These are phyloP conservation scores for Palloptera scutellata DNA, from an alignment of 2,888 invertebrate species.

Conservation along the genomic window DNA sequence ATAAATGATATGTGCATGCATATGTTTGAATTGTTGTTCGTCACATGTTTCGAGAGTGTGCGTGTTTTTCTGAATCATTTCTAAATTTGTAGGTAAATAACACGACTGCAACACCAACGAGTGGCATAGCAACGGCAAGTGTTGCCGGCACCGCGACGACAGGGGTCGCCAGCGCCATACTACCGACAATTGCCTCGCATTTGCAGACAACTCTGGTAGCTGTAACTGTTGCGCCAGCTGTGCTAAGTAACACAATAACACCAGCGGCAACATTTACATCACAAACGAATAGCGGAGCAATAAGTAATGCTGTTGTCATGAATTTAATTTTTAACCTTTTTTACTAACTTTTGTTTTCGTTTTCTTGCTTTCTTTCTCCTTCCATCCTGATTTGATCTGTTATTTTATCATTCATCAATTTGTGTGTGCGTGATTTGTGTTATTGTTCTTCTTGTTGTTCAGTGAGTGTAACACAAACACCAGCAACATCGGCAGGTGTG, in stretches of 20 bases:
- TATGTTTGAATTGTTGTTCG: constrained; percentile 9
- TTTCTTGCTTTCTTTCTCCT: constrained; percentile 28
- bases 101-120: constrained; percentile 40
- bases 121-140: constrained; percentile 36
- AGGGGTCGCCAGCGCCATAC: constrained; percentile 46
- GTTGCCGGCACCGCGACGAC: constrained; percentile 50
- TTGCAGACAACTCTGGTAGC: constrained; percentile 44
- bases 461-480: constrained; percentile 44
- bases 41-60: no score
- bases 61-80: constrained; percentile 21
- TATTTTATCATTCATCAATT: constrained; percentile 29
- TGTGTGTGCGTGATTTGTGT: constrained; percentile 21
- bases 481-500: constrained; percentile 27
- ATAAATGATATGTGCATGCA: not conserved
- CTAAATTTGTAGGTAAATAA: constrained; percentile 51
- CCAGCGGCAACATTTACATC: constrained; percentile 27
- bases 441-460: constrained; percentile 5
- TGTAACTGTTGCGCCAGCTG: constrained; percentile 35
- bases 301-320: constrained; percentile 31
- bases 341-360: constrained; percentile 34
- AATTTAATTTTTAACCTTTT: constrained; percentile 14
- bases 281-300: constrained; percentile 33
- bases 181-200: constrained; percentile 38
- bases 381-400: constrained; percentile 4
- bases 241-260: constrained; percentile 12